These are phyloP conservation scores for Bambusicola thoracicus DNA, from an alignment of 2,113 vertebrate genomes.

Conservation along the genomic window DNA sequence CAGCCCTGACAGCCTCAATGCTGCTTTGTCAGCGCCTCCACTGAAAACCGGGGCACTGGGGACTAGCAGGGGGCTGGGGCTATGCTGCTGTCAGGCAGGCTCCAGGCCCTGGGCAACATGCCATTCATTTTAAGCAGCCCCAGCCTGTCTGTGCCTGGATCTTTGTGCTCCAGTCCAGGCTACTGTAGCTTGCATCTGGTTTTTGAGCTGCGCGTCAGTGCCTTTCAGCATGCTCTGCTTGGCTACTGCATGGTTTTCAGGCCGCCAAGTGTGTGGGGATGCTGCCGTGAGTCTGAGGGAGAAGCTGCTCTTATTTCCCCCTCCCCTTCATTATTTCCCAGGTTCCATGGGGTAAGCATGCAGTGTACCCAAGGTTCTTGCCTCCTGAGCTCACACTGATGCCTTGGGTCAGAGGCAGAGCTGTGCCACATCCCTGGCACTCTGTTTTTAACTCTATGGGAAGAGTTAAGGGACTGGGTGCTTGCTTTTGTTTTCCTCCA, in stretches of 20 bases:
- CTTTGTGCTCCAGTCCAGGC: conserved; percentile 39
- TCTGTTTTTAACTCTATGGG: background rate
- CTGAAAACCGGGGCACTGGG: conserved; percentile 13
- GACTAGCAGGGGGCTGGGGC: conserved; percentile 2
- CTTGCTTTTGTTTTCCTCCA: conserved; percentile 13
- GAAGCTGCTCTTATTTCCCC: background rate
- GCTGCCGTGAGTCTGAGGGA: background rate
- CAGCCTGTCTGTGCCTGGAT: conserved; percentile 56
- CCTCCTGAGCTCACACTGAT: accelerated
- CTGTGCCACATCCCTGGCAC: background rate
- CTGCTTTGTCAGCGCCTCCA: conserved; percentile 69
- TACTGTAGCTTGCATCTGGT: conserved; percentile 36
- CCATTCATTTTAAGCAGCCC: conserved; percentile 55
- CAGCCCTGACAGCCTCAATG: conserved; percentile 79
- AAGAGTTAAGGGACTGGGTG: background rate
- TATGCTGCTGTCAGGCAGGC: conserved; percentile 48
- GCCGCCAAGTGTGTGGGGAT: background rate
- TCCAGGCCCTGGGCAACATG: background rate
- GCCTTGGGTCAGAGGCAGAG: background rate
- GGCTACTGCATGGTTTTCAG: background rate
- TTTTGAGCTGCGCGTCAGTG: background rate
- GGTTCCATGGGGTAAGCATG: accelerated
- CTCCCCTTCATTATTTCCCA: background rate
- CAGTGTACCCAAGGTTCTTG: background rate
- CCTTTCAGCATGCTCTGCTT: background rate